These are phyloP conservation scores for Atta cephalotes DNA, from an alignment of 1,140 invertebrate species.

Conservation along the genomic window DNA sequence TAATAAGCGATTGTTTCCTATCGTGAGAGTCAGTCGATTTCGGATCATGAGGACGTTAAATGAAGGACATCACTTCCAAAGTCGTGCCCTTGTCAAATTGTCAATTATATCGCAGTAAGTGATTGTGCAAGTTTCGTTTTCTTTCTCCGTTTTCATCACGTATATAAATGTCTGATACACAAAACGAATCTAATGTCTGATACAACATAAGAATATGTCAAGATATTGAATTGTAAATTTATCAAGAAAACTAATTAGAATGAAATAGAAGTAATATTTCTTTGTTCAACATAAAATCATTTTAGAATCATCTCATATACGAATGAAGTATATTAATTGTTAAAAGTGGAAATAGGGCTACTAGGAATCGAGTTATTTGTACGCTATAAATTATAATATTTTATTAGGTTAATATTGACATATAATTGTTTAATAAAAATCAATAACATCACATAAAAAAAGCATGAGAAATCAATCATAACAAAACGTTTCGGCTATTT, in stretches of 20 bases:
- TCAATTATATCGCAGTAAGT: neutral
- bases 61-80: conserved; percentile 18
- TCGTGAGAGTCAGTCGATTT: conserved; percentile 12
- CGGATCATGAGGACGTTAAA: neutral
- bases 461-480: no score
- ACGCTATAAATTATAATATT: no score
- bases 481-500: no score
- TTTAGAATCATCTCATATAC: neutral
- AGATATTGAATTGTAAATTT: neutral
- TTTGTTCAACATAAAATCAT: neutral
- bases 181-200: neutral
- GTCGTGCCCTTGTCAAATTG: neutral
- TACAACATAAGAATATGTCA: no score
- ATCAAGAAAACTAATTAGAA: neutral
- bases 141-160: neutral
- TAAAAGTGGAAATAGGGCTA: no score
- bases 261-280: neutral
- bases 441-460: no score
- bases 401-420: no score
- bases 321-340: neutral
- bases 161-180: neutral
- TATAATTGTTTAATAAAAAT: no score
- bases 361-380: no score
- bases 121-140: neutral
- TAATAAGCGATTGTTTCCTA: conserved; percentile 56